Evolutionary conservation across 2,888 invertebrate species (phyloP).

Genomic region (Quadroppia sp.): DNA sequence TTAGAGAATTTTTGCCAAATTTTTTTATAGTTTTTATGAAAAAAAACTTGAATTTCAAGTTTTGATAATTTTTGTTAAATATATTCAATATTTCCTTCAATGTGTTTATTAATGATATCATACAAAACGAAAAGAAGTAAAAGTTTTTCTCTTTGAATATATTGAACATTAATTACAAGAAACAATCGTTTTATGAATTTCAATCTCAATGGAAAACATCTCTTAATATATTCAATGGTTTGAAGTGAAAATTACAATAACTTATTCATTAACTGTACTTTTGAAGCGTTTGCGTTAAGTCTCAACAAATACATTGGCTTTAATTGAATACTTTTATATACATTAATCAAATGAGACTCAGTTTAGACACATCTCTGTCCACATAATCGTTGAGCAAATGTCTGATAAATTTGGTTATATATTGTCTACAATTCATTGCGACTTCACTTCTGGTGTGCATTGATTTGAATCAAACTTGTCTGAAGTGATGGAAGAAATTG

Average conservation of each 20-base stretch:
- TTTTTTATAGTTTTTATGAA: background rate
- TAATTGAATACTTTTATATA: background rate
- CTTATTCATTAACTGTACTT: background rate
- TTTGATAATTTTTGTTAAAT: background rate
- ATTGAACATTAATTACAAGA: background rate
- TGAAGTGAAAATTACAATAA: background rate
- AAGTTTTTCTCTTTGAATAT: background rate
- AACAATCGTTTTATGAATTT: background rate
- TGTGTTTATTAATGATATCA: background rate
- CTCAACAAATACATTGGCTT: too few species aligned
- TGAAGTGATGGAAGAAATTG: background rate
- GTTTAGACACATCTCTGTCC: background rate
- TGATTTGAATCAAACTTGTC: background rate
- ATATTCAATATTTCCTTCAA: background rate
- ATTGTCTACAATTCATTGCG: background rate
- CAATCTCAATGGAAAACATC: background rate
- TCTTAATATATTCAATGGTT: background rate
- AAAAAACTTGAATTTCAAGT: background rate
- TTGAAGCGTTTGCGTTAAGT: background rate
- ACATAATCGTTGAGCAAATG: background rate
- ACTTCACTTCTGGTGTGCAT: background rate
- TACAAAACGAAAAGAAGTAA: background rate
- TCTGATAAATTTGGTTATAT: too few species aligned
- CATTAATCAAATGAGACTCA: background rate
- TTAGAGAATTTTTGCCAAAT: background rate